phyloP scores from a whole-genome alignment of 2,113 vertebrate species.

The Xiphias gladius region DNA sequence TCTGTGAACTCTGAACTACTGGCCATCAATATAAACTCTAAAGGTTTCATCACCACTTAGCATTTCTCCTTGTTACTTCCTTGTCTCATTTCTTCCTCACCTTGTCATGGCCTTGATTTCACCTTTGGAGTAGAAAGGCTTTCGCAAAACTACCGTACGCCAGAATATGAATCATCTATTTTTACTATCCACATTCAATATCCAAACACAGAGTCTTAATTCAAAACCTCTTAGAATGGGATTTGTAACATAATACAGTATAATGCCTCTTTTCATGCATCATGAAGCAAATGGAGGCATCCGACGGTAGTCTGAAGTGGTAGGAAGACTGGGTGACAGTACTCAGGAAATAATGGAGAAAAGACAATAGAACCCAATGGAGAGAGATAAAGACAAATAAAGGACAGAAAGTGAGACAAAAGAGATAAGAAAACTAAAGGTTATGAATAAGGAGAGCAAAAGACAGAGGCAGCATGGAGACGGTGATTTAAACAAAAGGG shows the following conservation, averaged over 20 bases:
- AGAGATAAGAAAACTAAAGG: conserved; percentile 16
- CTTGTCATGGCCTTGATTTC: conserved; percentile 27
- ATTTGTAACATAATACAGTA: conserved; percentile 17
- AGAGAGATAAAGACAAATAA: background rate
- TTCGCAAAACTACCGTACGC: background rate
- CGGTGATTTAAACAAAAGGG: background rate
- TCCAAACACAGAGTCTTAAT: background rate
- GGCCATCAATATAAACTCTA: background rate
- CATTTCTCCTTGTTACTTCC: background rate
- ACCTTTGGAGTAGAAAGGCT: background rate
- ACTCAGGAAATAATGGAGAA: conserved; percentile 32
- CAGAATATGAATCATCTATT: conserved; percentile 25
- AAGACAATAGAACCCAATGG: conserved; percentile 7
- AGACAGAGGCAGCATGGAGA: background rate
- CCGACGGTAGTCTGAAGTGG: background rate
- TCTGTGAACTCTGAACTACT: too few relatives aligned
- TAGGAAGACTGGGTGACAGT: conserved; percentile 12
- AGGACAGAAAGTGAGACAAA: conserved; percentile 21
- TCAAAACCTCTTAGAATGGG: background rate
- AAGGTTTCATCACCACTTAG: background rate
- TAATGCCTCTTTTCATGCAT: conserved; percentile 38
- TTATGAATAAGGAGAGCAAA: conserved; percentile 11
- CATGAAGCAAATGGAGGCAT: conserved; percentile 38
- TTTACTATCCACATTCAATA: conserved; percentile 18
- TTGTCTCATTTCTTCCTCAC: background rate